These are phyloP conservation scores for Takifugu bimaculatus DNA, from an alignment of 2,113 vertebrate genomes.

Conservation along the genomic window DNA sequence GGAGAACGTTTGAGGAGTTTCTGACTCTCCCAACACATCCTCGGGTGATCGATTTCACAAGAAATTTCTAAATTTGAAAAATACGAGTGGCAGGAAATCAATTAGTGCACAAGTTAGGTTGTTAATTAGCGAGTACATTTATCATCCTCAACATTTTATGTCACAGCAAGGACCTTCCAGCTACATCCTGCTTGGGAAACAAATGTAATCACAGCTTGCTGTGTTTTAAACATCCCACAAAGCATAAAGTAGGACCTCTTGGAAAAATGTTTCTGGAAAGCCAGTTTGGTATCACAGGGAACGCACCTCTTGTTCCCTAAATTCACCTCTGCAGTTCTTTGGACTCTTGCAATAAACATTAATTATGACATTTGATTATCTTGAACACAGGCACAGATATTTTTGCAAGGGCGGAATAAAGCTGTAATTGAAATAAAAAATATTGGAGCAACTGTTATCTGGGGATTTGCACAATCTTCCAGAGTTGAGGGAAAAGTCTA, in stretches of 20 bases:
- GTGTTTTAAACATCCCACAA: not conserved
- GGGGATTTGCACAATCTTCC: too few relatives aligned
- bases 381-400: not conserved
- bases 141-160: not conserved
- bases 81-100: not conserved
- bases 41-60: slow-evolving; percentile 5
- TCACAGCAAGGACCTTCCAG: not conserved
- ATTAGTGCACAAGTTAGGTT: not conserved
- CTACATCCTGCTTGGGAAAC: not conserved
- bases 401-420: not conserved
- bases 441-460: too few relatives aligned
- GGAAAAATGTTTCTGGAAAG: not conserved
- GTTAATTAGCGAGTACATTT: not conserved
- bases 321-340: not conserved
- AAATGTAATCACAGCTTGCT: not conserved
- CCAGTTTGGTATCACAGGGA: not conserved
- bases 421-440: too few relatives aligned
- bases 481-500: too few relatives aligned
- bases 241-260: not conserved
- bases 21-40: slow-evolving; percentile 23
- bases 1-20: slow-evolving; percentile 18
- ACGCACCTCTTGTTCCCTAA: too few relatives aligned
- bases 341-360: not conserved
- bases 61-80: not conserved
- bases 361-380: too few relatives aligned